Percentiles rank a stretch among this genome's conserved stretches.
Evolutionary conservation across 2,888 invertebrate genomes (phyloP).

Genomic region (Meliscaeva auricollis): DNA sequence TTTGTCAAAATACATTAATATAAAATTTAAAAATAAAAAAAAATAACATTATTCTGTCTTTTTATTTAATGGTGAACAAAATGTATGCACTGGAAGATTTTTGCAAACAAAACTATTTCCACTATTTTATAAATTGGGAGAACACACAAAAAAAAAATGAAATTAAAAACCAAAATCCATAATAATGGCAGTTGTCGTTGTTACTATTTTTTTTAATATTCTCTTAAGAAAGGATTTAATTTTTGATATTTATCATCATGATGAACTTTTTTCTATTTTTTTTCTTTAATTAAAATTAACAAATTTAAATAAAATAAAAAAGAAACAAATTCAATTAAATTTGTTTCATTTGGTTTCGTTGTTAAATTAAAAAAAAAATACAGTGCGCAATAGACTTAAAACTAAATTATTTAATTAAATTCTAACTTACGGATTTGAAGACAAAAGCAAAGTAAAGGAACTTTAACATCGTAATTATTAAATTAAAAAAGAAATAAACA

Average conservation of each 20-base stretch:
- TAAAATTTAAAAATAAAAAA: background rate
- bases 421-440: slow-evolving; percentile 29
- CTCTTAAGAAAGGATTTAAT: slow-evolving; percentile 22
- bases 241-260: slow-evolving; percentile 22
- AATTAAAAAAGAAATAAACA: slow-evolving; percentile 16
- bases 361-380: slow-evolving; percentile 14
- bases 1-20: slow-evolving; percentile 5
- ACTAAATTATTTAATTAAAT: slow-evolving; percentile 34
- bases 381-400: slow-evolving; percentile 51
- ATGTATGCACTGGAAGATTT: slow-evolving; percentile 16
- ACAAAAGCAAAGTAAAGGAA: slow-evolving; percentile 56
- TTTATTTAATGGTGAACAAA: slow-evolving; percentile 32
- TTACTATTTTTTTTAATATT: slow-evolving; percentile 8
- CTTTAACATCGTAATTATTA: slow-evolving; percentile 34
- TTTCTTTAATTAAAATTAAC: background rate
- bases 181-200: slow-evolving; percentile 43
- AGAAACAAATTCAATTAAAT: background rate
- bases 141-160: background rate
- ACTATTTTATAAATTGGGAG: background rate
- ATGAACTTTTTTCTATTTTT: slow-evolving; percentile 30
- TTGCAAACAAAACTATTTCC: slow-evolving; percentile 17
- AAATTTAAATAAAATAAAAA: slow-evolving; percentile 18
- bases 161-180: slow-evolving; percentile 17
- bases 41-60: slow-evolving; percentile 18
- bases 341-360: slow-evolving; percentile 10